Conservation (phyloP, 2,113 vertebrate genomes). For the Takifugu flavidus region DNA sequence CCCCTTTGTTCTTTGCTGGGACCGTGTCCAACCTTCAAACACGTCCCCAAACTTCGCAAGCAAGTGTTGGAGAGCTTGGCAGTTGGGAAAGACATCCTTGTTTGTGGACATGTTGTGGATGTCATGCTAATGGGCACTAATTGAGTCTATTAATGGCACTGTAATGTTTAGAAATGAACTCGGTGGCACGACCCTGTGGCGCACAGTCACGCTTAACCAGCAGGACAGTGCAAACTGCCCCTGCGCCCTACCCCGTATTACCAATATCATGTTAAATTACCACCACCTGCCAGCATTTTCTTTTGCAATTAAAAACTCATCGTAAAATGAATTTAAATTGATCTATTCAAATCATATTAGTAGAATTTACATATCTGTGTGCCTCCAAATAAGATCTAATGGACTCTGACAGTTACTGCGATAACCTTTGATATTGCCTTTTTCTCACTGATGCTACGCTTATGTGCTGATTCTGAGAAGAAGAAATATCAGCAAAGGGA, state of each 20-base stretch:
- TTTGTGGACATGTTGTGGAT: constrained; percentile 42
- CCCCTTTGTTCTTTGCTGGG: constrained; percentile 28
- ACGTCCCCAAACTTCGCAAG: constrained; percentile 17
- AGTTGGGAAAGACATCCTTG: constrained; percentile 30
- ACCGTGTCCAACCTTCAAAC: constrained; percentile 46
- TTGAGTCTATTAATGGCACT: constrained; percentile 38
- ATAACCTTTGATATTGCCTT: too few species aligned
- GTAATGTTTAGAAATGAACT: constrained; percentile 7
- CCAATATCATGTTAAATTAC: not conserved
- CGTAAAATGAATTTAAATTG: not conserved
- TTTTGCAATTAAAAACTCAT: not conserved
- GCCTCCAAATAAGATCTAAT: too few species aligned
- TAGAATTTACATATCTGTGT: too few species aligned
- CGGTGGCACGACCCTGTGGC: constrained; percentile 16
- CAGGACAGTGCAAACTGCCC: constrained; percentile 23
- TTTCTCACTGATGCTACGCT: too few species aligned
- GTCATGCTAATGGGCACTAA: constrained; percentile 41
- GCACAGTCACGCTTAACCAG: constrained; percentile 27
- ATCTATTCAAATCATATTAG: too few species aligned
- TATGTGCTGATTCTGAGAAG: too few species aligned
- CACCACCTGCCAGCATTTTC: not conserved
- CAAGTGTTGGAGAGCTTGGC: constrained; percentile 15
- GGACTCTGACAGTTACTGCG: too few species aligned
- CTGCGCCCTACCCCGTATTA: not conserved
- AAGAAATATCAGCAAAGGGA: too few species aligned